These are phyloP conservation scores for Brachionus calyciflorus DNA, from an alignment of 1,140 invertebrate genomes.

Conservation along the genomic window DNA sequence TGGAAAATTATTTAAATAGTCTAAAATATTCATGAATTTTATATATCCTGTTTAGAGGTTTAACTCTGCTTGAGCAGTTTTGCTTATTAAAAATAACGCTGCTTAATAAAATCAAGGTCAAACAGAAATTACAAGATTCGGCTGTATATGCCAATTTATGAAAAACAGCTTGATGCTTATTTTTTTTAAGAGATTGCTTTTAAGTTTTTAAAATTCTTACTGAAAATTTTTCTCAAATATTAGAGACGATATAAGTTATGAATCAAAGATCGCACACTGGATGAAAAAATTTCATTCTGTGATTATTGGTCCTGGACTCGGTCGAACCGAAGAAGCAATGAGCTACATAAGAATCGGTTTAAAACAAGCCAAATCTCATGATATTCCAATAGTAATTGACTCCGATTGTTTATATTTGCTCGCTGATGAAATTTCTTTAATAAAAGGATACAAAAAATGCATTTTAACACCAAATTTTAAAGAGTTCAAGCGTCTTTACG, in stretches of 20 bases:
- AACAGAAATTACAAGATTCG: too few relatives aligned
- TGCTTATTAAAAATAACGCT: too few relatives aligned
- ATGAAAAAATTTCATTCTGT: slow-evolving; percentile 79
- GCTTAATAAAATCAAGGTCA: too few relatives aligned
- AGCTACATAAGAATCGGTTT: slow-evolving; percentile 39
- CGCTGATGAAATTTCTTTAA: slow-evolving; percentile 71
- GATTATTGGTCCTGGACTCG: slow-evolving; percentile 88
- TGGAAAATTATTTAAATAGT: too few relatives aligned
- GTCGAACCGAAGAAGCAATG: slow-evolving; percentile 62
- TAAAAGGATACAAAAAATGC: slow-evolving; percentile 72
- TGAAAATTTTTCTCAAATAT: background rate
- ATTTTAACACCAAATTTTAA: slow-evolving; percentile 91
- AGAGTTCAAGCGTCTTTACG: slow-evolving; percentile 78
- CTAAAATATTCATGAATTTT: too few relatives aligned
- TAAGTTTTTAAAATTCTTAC: background rate
- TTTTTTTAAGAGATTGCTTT: too few relatives aligned
- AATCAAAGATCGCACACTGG: slow-evolving; percentile 63
- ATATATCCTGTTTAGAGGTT: too few relatives aligned
- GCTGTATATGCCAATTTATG: too few relatives aligned
- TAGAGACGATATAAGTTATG: background rate
- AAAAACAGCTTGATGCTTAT: too few relatives aligned
- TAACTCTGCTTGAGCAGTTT: too few relatives aligned
- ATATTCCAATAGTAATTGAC: slow-evolving; percentile 44
- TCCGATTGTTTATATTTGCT: slow-evolving; percentile 81
- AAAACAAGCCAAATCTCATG: slow-evolving; percentile 48